Conservation (phyloP, 2,888 invertebrate species). For the Scaptomyza flava region DNA sequence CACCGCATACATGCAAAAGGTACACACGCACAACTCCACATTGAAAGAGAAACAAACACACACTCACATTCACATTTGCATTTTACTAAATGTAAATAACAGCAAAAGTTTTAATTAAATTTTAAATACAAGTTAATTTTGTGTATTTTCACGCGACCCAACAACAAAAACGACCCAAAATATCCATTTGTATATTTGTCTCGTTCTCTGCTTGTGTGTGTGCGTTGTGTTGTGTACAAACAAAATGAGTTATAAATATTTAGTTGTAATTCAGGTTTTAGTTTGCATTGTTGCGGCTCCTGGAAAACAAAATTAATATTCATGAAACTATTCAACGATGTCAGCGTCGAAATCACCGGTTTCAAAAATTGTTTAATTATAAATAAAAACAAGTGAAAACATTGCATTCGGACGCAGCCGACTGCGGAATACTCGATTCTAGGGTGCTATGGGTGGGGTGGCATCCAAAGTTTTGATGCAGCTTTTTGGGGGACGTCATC, state of each 20-base stretch:
- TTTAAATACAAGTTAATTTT: slow-evolving; percentile 79
- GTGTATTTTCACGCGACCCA: slow-evolving; percentile 68
- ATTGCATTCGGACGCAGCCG: no score
- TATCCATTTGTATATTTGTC: slow-evolving; percentile 51
- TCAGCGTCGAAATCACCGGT: slow-evolving; percentile 9
- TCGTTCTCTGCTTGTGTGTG: slow-evolving; percentile 10
- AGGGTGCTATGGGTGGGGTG: no score
- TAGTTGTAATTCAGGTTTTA: slow-evolving; percentile 78
- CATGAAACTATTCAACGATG: slow-evolving; percentile 52
- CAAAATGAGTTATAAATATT: slow-evolving; percentile 81
- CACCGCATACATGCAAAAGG: slow-evolving; percentile 30
- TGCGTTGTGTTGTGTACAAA: slow-evolving; percentile 28
- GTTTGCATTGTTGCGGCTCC: slow-evolving; percentile 60
- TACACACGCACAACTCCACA: slow-evolving; percentile 2
- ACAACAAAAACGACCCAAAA: slow-evolving; percentile 45
- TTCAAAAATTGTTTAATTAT: slow-evolving; percentile 18
- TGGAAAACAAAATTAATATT: slow-evolving; percentile 76
- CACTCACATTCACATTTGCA: slow-evolving; percentile 17
- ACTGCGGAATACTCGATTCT: no score
- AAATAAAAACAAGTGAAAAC: slow-evolving; percentile 16
- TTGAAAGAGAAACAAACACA: not conserved
- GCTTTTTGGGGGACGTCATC: no score
- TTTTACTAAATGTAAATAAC: slow-evolving; percentile 63
- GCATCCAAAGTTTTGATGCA: no score
- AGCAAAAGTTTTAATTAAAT: slow-evolving; percentile 78